phyloP scores from a whole-genome alignment of 2,113 vertebrate genomes.

The Hemichromis elongatus region DNA sequence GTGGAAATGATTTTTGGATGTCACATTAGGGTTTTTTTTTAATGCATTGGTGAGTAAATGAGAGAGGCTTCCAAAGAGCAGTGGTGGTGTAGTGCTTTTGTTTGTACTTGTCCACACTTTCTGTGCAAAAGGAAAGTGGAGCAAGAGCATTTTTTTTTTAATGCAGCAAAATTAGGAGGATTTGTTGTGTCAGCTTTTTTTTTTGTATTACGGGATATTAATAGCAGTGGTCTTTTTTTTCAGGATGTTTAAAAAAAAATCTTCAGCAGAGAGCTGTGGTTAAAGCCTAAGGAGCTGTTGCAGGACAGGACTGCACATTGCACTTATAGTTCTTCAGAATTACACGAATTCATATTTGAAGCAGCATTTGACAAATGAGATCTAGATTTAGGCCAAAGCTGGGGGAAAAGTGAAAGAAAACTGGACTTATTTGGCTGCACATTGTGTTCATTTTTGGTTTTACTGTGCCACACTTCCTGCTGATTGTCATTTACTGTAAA shows the following conservation, averaged over 20 bases:
- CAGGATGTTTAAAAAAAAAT: neutral
- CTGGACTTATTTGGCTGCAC: neutral
- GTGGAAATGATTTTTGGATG: conserved; percentile 18
- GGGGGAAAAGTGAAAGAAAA: neutral
- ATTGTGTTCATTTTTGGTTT: neutral
- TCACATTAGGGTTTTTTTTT: neutral
- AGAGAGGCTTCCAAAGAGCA: neutral
- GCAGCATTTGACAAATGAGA: neutral
- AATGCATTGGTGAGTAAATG: neutral
- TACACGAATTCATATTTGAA: neutral
- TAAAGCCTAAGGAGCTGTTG: neutral
- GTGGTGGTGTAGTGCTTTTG: neutral
- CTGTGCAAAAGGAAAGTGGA: neutral
- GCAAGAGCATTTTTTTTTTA: neutral
- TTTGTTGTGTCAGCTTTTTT: neutral
- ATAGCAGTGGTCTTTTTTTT: neutral
- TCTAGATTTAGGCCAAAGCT: neutral
- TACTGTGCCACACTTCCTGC: neutral
- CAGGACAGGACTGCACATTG: neutral
- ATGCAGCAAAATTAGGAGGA: neutral
- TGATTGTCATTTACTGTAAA: neutral
- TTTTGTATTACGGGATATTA: neutral
- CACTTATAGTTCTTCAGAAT: neutral
- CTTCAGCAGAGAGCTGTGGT: neutral
- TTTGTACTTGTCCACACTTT: neutral